Evolutionary conservation across 2,113 vertebrate genomes (phyloP).

Genomic region (Cromileptes altivelis): DNA sequence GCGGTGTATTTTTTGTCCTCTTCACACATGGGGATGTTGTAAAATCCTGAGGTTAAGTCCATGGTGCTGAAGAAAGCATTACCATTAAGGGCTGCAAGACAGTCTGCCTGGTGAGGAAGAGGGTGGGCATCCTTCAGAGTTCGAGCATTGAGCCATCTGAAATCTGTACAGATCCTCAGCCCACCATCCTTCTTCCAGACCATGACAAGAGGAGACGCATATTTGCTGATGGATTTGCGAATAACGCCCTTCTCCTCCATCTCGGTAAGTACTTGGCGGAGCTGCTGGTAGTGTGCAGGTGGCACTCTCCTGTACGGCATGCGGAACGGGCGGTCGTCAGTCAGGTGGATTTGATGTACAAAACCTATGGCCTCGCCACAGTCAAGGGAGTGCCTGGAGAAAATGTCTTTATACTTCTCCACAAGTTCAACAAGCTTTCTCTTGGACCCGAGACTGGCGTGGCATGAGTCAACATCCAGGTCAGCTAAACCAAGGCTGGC

Average conservation of each 20-base stretch:
- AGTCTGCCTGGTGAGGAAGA: not conserved
- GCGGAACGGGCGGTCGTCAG: not conserved
- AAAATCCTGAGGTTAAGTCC: conserved; percentile 19
- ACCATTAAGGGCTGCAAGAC: conserved; percentile 1
- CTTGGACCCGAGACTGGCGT: not conserved
- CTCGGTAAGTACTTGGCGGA: not conserved
- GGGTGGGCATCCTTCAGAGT: conserved; percentile 1
- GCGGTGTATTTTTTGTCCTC: not conserved
- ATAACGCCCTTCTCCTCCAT: not conserved
- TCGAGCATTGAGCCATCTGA: not conserved
- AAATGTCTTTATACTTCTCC: too few relatives aligned
- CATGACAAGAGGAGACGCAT: not conserved
- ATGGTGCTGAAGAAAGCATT: conserved; percentile 33
- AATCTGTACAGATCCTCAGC: not conserved
- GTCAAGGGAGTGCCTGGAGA: too few relatives aligned
- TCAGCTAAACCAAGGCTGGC: not conserved
- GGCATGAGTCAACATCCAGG: not conserved
- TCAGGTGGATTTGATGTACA: not conserved
- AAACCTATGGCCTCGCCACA: too few relatives aligned
- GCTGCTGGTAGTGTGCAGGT: not conserved
- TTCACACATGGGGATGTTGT: not conserved
- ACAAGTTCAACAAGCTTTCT: not conserved
- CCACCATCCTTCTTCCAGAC: not conserved
- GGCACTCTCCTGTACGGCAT: not conserved
- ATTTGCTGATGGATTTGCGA: not conserved